Base-by-base conservation (phyloP, 1,140 invertebrate species). In the Zaprionus gabonicus region DNA sequence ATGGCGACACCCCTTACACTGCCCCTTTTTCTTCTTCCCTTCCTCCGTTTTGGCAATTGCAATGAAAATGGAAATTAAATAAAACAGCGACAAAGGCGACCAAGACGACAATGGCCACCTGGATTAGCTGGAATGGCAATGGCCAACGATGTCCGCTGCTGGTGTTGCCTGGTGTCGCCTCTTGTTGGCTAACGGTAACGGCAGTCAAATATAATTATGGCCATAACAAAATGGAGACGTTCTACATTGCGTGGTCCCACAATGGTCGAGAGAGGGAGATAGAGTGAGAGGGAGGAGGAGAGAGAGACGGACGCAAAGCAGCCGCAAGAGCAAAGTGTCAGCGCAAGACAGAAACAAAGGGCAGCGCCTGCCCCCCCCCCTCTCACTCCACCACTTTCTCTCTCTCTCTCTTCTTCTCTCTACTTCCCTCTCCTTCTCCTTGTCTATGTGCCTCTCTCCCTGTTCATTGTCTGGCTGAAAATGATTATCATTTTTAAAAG, bases 161-260 rank as follows among this genome's bases (percentile, higher is more conserved):
- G 20, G 12, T 46, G 41, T 13, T n/a, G 63, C 15, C n/a, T 10
- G 20, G 12, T 46, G 41, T 13, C 13, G 63, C 15, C 28, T n/a
- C 34, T 25, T 25, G 64, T 59, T 67, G 73, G 65, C 36, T 74
- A 53, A 68, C 49, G 69, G 76, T 76, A 81, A 81, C 79, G 85
- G 71, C 82, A 88, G 85, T 85, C 81, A 88, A 88, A 88, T 88
- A 90, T 88, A 88, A 88, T 88, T 88, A 88, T 90, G 69, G 76
- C 79, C 71, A 67, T 79, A 78, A 84, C 84, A 85, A 85, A 88
- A 88, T 81, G 81, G 71, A 85, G 84, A 88, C 81, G 79, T 84
- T 90, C 77, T 55, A 31, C 59, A 63, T 72, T 55, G 64, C 64
- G 66, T 68, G 66, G 66, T 70, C 34, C 34, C 53, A 69, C 73